phyloP scores from a whole-genome alignment of 2,113 vertebrate genomes.

The Acrocephalus kingi region DNA sequence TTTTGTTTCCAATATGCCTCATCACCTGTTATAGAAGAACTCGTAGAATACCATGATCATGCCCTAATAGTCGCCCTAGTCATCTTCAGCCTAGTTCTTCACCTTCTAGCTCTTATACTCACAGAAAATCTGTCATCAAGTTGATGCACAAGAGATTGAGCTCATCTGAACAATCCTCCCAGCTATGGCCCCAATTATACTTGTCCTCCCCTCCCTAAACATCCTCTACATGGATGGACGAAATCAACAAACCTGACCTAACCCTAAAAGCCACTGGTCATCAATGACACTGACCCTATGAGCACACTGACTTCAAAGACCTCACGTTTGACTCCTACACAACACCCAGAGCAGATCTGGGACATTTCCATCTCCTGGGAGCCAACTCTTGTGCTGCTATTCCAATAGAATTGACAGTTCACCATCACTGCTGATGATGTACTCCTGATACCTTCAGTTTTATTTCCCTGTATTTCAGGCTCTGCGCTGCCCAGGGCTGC shows the following conservation, averaged over 20 bases:
- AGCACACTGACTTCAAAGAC: not conserved
- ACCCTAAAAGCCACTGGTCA: not conserved
- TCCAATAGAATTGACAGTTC: not conserved
- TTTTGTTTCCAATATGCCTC: not conserved
- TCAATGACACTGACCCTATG: not conserved
- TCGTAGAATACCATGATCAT: not conserved
- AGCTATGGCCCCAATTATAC: not conserved
- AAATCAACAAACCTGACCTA: not conserved
- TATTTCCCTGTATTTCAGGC: fast-evolving
- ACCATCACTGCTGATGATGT: not conserved
- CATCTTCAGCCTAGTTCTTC: not conserved
- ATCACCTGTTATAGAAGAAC: not conserved
- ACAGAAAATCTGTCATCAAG: not conserved
- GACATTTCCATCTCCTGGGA: not conserved
- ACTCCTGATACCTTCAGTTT: not conserved
- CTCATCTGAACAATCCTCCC: not conserved
- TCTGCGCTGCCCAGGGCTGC: not conserved
- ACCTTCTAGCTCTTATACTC: not conserved
- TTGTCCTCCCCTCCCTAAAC: not conserved
- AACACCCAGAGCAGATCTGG: not conserved
- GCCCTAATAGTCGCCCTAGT: not conserved
- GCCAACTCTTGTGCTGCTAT: not conserved
- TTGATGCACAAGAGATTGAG: not conserved
- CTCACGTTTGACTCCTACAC: not conserved
- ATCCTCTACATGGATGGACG: not conserved